These are phyloP conservation scores for Maniola hyperantus DNA, from an alignment of 2,888 invertebrate species.

Conservation along the genomic window DNA sequence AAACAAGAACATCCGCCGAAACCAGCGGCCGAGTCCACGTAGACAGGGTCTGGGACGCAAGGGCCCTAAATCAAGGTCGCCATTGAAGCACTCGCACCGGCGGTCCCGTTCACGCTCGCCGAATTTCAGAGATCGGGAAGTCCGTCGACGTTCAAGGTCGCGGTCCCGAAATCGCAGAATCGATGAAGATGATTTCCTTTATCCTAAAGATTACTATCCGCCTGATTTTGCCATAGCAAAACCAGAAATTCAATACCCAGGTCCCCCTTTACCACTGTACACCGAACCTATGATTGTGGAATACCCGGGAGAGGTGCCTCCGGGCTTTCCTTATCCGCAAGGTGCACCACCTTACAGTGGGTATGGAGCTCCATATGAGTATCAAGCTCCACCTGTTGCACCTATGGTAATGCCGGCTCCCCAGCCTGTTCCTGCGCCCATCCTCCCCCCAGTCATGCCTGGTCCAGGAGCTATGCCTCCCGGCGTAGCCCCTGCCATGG, in stretches of 20 bases:
- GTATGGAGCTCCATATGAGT: slow-evolving; percentile 53
- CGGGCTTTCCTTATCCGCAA: slow-evolving; percentile 44
- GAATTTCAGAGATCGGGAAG: slow-evolving; percentile 43
- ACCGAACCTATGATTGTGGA: slow-evolving; percentile 36
- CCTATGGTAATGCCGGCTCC: slow-evolving; percentile 41
- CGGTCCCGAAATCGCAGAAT: slow-evolving; percentile 29
- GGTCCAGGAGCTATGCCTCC: slow-evolving; percentile 36
- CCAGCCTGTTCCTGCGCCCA: slow-evolving; percentile 51
- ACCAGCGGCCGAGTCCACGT: slow-evolving; percentile 37
- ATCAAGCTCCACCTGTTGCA: slow-evolving; percentile 45
- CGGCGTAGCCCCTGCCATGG: slow-evolving; percentile 44
- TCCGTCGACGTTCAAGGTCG: slow-evolving; percentile 33
- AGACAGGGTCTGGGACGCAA: slow-evolving; percentile 44
- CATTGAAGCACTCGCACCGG: slow-evolving; percentile 30
- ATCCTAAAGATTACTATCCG: slow-evolving; percentile 48
- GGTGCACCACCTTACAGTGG: slow-evolving; percentile 48
- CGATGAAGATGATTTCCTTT: slow-evolving; percentile 52
- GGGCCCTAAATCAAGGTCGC: slow-evolving; percentile 42
- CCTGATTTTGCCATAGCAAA: slow-evolving; percentile 25
- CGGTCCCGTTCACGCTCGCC: slow-evolving; percentile 36
- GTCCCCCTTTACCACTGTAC: slow-evolving; percentile 39
- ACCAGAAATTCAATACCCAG: slow-evolving; percentile 31
- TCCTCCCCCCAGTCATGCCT: slow-evolving; percentile 28
- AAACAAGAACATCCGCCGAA: slow-evolving; percentile 38
- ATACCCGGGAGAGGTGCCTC: slow-evolving; percentile 28